These are phyloP conservation scores for Epinotia ramella DNA, from an alignment of 2,888 invertebrate species.

Conservation along the genomic window DNA sequence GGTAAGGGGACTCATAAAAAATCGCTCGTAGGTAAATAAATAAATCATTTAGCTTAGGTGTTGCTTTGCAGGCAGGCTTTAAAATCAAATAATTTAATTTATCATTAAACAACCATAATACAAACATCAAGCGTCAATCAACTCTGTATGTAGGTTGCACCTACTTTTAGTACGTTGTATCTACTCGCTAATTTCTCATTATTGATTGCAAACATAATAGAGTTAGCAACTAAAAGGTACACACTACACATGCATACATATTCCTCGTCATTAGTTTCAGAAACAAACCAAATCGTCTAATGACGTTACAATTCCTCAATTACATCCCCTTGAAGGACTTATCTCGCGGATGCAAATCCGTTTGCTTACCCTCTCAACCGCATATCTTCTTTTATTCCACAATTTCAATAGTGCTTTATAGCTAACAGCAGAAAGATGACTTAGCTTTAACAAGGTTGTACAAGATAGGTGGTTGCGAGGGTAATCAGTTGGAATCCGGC, in stretches of 20 bases:
- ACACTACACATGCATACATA: not conserved
- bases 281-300: conserved; percentile 34
- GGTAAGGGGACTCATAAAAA: too few relatives aligned
- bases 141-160: too few relatives aligned
- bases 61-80: too few relatives aligned
- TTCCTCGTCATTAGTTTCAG: conserved; percentile 26
- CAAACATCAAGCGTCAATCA: too few relatives aligned
- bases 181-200: not conserved
- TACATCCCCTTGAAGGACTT: conserved; percentile 44
- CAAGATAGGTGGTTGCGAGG: not conserved
- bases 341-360: conserved; percentile 48
- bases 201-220: conserved; percentile 5
- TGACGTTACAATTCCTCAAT: conserved; percentile 36
- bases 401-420: not conserved
- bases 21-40: too few relatives aligned
- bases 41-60: too few relatives aligned
- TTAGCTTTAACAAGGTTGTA: not conserved
- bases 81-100: too few relatives aligned
- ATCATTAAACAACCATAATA: too few relatives aligned
- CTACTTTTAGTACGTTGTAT: too few relatives aligned
- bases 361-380: not conserved
- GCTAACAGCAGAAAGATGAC: not conserved
- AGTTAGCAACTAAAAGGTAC: not conserved
- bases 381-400: not conserved
- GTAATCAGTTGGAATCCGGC: conserved; percentile 21